These are phyloP conservation scores for Anthoscopus minutus DNA, from an alignment of 2,113 vertebrate species.

Conservation along the genomic window DNA sequence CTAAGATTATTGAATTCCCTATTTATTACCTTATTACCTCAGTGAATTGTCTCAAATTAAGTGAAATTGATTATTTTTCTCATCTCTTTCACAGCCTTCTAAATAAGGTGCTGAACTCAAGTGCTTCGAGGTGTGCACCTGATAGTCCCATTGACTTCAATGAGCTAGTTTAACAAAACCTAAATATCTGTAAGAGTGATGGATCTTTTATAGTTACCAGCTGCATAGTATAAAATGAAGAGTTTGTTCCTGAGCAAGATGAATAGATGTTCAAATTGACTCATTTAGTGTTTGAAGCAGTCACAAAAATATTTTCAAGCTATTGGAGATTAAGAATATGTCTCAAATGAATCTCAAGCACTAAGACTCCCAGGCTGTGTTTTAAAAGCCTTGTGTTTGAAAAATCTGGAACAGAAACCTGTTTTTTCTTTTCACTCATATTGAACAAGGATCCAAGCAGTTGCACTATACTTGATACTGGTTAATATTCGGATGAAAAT, in stretches of 20 bases:
- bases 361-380: neutral
- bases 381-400: neutral
- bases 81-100: neutral
- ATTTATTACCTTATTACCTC: neutral
- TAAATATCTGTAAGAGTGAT: neutral
- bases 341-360: neutral
- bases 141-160: neutral
- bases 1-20: neutral
- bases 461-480: neutral
- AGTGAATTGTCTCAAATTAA: neutral
- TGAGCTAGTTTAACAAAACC: neutral
- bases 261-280: neutral
- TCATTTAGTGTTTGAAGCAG: neutral
- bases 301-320: neutral
- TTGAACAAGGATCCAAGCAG: neutral
- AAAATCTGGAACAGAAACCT: neutral
- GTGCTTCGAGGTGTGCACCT: neutral
- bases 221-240: neutral
- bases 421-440: neutral
- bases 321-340: neutral
- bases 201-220: neutral
- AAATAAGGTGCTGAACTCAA: neutral
- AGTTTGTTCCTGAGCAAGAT: neutral
- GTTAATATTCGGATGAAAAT: neutral
- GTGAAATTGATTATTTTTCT: neutral